These are phyloP conservation scores for Acrobasis repandana DNA, from an alignment of 2,888 invertebrate genomes.

Conservation along the genomic window DNA sequence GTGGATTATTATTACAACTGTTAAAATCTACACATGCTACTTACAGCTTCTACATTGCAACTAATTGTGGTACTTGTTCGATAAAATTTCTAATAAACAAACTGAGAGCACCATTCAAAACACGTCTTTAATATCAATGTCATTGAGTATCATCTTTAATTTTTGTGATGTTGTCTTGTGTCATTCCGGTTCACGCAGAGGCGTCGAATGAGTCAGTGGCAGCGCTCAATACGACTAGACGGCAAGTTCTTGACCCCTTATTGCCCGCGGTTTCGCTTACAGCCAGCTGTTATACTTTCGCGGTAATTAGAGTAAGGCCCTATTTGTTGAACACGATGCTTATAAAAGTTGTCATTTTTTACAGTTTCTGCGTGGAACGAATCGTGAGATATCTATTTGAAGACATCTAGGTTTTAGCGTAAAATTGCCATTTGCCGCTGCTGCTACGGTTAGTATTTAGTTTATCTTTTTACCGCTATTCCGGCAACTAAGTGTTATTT, in stretches of 20 bases:
- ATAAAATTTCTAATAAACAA: not conserved
- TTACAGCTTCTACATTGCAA: slow-evolving; percentile 47
- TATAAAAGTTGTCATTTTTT: not conserved
- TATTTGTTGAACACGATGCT: not conserved
- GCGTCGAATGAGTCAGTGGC: slow-evolving; percentile 59
- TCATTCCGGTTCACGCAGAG: slow-evolving; percentile 4
- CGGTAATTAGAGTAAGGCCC: slow-evolving; percentile 23
- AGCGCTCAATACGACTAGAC: slow-evolving; percentile 71
- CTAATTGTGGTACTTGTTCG: slow-evolving; percentile 39
- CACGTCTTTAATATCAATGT: not conserved
- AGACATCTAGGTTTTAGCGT: not conserved
- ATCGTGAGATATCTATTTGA: not conserved
- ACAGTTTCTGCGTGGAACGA: slow-evolving; percentile 1
- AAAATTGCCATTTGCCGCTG: not conserved
- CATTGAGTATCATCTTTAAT: not conserved
- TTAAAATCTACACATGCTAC: slow-evolving; percentile 34
- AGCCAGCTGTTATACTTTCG: slow-evolving; percentile 43
- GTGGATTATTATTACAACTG: slow-evolving; percentile 15
- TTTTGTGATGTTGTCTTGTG: not conserved
- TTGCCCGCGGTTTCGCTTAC: slow-evolving; percentile 47
- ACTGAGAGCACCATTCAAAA: not conserved
- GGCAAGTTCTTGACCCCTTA: slow-evolving; percentile 64
- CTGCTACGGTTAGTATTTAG: not conserved
- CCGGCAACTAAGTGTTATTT: slow-evolving; percentile 9
- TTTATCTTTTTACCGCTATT: slow-evolving; percentile 11